These are phyloP conservation scores for Rhinopomastus cyanomelas DNA, from an alignment of 2,113 vertebrate species.

Conservation along the genomic window DNA sequence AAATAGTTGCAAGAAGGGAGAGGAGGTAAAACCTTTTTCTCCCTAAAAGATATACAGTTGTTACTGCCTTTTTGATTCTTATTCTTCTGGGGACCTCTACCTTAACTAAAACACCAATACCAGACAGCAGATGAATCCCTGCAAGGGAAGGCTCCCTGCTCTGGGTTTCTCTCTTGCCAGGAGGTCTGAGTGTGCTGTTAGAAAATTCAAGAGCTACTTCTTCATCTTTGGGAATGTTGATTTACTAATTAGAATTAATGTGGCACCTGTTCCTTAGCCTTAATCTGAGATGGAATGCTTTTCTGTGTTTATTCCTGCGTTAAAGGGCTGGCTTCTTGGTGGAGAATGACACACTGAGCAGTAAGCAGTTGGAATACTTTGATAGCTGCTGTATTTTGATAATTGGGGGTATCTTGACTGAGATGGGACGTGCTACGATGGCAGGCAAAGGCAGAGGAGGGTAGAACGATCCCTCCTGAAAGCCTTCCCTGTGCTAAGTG, in stretches of 20 bases:
- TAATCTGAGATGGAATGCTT: not conserved
- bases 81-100: constrained; percentile 63
- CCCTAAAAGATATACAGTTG: not conserved
- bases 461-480: constrained; percentile 34
- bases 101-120: constrained; percentile 65
- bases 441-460: constrained; percentile 50
- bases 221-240: constrained; percentile 57
- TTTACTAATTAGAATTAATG: constrained; percentile 36
- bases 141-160: constrained; percentile 39
- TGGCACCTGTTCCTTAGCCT: not conserved
- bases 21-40: not conserved
- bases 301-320: not conserved
- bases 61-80: constrained; percentile 20
- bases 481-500: constrained; percentile 35
- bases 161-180: constrained; percentile 38
- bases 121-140: constrained; percentile 67
- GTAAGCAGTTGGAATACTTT: not conserved
- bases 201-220: constrained; percentile 57
- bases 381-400: not conserved
- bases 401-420: too few relatives aligned
- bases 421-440: not conserved
- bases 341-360: constrained; percentile 26
- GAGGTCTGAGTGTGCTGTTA: constrained; percentile 60
- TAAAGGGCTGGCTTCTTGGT: constrained; percentile 13
- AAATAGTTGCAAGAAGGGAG: not conserved